A percentile compares a stretch with the other conserved stretches of the same genome.
These are phyloP conservation scores for Acrobeloides nanus DNA, from an alignment of 2,888 invertebrate species.

Conservation along the genomic window DNA sequence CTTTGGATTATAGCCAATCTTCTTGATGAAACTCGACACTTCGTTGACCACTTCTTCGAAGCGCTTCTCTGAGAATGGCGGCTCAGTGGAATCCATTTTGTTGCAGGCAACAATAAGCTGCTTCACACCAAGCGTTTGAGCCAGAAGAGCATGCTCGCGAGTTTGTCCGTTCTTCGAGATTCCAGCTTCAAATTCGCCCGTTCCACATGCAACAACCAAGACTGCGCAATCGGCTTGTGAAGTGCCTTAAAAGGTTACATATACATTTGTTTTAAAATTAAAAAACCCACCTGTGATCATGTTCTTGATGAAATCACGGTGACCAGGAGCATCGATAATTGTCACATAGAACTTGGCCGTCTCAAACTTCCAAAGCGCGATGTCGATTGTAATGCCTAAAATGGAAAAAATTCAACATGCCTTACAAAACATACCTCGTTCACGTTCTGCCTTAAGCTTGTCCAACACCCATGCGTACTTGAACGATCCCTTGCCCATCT, in stretches of 20 bases:
- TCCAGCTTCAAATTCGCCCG: conserved; percentile 98
- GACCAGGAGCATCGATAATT: conserved; percentile 98
- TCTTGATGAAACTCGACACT: conserved; percentile 84
- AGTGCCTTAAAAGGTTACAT: conserved; percentile 46
- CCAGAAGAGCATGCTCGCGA: conserved; percentile 93
- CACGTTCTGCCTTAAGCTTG: conserved; percentile 74
- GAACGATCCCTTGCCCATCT: conserved; percentile 57
- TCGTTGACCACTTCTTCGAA: conserved; percentile 99
- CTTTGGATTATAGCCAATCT: conserved; percentile 97
- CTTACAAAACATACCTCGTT: no score
- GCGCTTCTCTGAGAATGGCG: conserved; percentile 83
- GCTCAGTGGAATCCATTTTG: conserved; percentile 99
- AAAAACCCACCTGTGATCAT: conserved; percentile 83
- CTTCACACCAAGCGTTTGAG: conserved; percentile 81
- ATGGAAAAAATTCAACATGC: no score
- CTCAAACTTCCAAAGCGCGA: conserved; percentile 54
- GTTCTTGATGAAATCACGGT: conserved; percentile 99
- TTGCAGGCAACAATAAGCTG: conserved; percentile 98
- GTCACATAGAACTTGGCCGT: conserved; percentile 54
- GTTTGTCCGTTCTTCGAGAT: conserved; percentile 99
- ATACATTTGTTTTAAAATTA: no score
- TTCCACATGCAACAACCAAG: conserved; percentile 94
- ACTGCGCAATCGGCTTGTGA: conserved; percentile 86
- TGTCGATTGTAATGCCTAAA: conserved; percentile 54
- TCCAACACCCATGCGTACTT: conserved; percentile 97